Conservation (phyloP, 2,888 invertebrate genomes). For the Lepidochitona cinerea region DNA sequence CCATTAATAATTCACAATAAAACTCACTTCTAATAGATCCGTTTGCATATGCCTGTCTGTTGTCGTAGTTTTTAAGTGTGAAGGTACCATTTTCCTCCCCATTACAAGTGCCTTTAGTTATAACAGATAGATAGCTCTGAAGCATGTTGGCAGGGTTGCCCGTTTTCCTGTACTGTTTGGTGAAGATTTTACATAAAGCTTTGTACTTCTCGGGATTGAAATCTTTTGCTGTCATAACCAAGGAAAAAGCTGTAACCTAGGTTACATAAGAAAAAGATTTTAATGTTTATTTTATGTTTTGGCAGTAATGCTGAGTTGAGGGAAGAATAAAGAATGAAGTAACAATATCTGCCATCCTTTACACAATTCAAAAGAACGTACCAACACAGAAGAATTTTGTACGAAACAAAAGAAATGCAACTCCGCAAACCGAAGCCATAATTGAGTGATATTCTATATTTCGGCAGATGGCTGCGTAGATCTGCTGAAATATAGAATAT, state of each 20-base stretch:
- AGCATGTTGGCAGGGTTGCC: constrained; percentile 74
- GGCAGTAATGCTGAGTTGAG: too few relatives aligned
- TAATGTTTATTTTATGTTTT: too few relatives aligned
- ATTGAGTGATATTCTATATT: too few relatives aligned
- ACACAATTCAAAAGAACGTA: too few relatives aligned
- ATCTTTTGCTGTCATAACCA: constrained; percentile 74
- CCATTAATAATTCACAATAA: too few relatives aligned
- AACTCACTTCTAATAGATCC: constrained; percentile 70
- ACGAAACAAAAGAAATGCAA: too few relatives aligned
- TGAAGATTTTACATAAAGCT: constrained; percentile 73
- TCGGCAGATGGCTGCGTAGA: too few relatives aligned
- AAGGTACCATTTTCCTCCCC: constrained; percentile 75
- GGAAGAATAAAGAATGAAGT: too few relatives aligned
- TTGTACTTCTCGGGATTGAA: constrained; percentile 77
- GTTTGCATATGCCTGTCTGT: constrained; percentile 60
- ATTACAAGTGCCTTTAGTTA: constrained; percentile 74
- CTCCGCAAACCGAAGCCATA: too few relatives aligned
- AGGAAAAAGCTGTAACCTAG: constrained; percentile 74
- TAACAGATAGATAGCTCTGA: constrained; percentile 74
- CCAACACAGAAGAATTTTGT: too few relatives aligned
- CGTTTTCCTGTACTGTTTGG: constrained; percentile 74
- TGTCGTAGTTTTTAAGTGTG: constrained; percentile 72
- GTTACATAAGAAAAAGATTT: constrained; percentile 19
- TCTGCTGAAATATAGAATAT: too few relatives aligned
- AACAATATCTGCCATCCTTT: too few relatives aligned